Conservation (phyloP, 2,113 vertebrate genomes). For the Abramis brama region DNA sequence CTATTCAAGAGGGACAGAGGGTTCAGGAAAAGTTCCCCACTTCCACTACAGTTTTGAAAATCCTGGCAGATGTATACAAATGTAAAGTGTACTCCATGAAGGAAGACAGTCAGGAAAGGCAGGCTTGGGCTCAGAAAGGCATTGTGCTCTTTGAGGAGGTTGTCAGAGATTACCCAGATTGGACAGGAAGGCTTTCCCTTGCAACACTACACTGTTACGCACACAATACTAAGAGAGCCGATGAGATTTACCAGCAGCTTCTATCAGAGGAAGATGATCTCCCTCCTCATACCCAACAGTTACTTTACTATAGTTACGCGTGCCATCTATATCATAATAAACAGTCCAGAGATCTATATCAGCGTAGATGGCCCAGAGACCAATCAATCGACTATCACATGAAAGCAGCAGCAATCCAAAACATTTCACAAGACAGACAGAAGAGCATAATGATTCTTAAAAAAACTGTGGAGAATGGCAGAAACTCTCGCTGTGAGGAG, state of each 20-base stretch:
- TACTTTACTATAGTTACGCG: neutral
- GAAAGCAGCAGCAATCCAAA: conserved; percentile 3
- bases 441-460: neutral
- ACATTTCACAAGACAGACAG: neutral
- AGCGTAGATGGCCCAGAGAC: neutral
- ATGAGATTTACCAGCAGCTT: conserved; percentile 12
- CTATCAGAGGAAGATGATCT: neutral
- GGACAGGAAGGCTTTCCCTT: neutral
- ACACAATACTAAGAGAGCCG: neutral
- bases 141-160: neutral
- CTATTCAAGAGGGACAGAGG: neutral
- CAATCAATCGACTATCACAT: neutral
- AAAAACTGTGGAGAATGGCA: neutral
- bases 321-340: neutral
- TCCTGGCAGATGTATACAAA: neutral
- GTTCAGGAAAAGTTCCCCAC: neutral
- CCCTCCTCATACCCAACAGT: conserved; percentile 10
- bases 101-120: neutral
- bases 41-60: neutral
- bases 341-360: neutral
- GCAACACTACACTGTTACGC: neutral
- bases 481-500: neutral
- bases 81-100: neutral
- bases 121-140: neutral
- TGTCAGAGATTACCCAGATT: neutral